Conservation (phyloP, 1,140 invertebrate species). For the Heliconius nattereri region DNA sequence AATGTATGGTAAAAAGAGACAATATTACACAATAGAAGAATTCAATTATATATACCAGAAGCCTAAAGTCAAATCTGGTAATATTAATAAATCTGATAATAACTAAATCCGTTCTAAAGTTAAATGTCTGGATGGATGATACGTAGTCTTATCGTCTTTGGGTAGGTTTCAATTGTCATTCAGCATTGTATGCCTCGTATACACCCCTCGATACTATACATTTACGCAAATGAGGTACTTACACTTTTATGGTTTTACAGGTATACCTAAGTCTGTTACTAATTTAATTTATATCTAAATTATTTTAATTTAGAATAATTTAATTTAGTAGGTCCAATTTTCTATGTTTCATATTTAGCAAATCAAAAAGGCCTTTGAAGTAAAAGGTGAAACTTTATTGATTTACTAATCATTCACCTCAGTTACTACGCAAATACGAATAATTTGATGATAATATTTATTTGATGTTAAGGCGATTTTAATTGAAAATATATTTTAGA, state of each 20-base stretch:
- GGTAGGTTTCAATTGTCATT: not conserved
- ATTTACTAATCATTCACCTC: not conserved
- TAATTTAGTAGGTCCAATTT: not conserved
- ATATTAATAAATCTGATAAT: too few relatives aligned
- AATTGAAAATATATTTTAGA: not conserved
- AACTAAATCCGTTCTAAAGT: not conserved
- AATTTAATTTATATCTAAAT: not conserved
- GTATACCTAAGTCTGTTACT: not conserved
- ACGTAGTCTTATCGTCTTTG: not conserved
- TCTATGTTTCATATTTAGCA: not conserved
- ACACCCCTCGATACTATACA: not conserved
- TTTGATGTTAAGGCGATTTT: not conserved
- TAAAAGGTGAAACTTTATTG: not conserved
- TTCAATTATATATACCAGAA: too few relatives aligned
- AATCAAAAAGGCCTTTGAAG: conserved; percentile 14
- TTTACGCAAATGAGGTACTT: not conserved
- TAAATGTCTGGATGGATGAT: not conserved
- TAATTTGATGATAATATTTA: conserved; percentile 7
- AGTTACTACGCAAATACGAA: conserved; percentile 1
- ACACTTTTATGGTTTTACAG: not conserved
- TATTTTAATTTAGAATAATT: not conserved
- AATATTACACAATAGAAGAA: too few relatives aligned
- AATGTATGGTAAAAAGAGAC: too few relatives aligned
- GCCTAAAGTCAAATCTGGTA: too few relatives aligned
- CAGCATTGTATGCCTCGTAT: not conserved